Evolutionary conservation across 1,140 invertebrate genomes (phyloP), one percentile per base, ranked within the genome.

Genomic region (Bradynema listronoti): DNA sequence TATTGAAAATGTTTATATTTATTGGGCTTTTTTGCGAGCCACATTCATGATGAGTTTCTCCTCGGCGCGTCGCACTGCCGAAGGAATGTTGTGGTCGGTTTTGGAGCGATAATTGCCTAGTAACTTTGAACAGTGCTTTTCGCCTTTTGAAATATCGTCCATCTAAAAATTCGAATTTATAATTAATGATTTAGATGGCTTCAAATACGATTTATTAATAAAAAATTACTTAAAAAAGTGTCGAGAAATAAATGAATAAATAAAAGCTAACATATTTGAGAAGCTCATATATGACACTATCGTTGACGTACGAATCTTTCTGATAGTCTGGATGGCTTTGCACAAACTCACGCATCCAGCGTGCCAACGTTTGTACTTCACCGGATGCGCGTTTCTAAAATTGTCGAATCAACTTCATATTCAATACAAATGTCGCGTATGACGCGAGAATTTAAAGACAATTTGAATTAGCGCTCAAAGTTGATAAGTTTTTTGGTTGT

Each of bases 291-390:
- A 90, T 90, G 51, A 95, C 93, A 58, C 83, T 80, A 66, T 96
- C 88, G 1, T 84, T 84, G 2, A 99, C 87, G 42, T 87, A 82
- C 0, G 92, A 93, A 80, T 99, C 92, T 75, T 89, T 81, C 63
- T 84, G 83, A 81, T 99, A 99, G 47, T 87, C 85, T 0, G 89
- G 85, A 83, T 99, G 95, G 1, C 82, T 83, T 27, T 83, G 83
- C 52, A 98, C 87, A 83, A 94, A 93, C 58, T 89, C 83, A 24
- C 95, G 82, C 65, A 97, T 87, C 90, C 91, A 98, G 27, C 86
- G 82, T 36, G 90, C 90, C 64, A 89, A 89, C 39, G 91, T 95
- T 66, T 85, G 80, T 14, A 82, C 71, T 57, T 80, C 71, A 52
- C 80, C 80, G 32, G 71, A 69, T 14, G 72, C 72, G 16, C 72